These are phyloP conservation scores for Gonatopus flavifemur DNA, from an alignment of 1,140 invertebrate species.

Conservation along the genomic window DNA sequence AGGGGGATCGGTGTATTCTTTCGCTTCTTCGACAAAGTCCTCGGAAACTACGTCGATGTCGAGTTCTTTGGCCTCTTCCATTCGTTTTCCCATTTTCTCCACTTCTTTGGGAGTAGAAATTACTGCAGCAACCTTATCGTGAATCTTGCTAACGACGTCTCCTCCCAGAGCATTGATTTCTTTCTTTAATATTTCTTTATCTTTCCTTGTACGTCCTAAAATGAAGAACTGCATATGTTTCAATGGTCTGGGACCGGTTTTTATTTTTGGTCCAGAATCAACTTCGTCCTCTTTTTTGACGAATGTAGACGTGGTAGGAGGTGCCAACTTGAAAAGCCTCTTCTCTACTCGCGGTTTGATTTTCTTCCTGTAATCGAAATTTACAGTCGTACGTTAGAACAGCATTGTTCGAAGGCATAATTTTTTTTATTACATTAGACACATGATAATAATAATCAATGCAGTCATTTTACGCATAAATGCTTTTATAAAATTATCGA, in stretches of 20 bases:
- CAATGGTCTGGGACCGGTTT: slow-evolving; percentile 66
- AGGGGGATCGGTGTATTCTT: slow-evolving; percentile 60
- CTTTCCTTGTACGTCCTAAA: slow-evolving; percentile 63
- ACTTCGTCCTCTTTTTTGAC: slow-evolving; percentile 63
- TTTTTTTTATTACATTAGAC: no score
- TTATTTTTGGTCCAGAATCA: slow-evolving; percentile 63
- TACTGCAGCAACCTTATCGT: slow-evolving; percentile 70
- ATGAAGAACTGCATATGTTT: slow-evolving; percentile 81
- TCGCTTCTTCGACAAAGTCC: slow-evolving; percentile 74
- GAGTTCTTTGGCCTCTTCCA: slow-evolving; percentile 67
- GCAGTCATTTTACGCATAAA: no score
- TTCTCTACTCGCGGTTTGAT: slow-evolving; percentile 65
- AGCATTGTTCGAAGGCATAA: no score
- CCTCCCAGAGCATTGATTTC: slow-evolving; percentile 77
- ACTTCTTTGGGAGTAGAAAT: slow-evolving; percentile 74
- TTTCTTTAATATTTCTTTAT: slow-evolving; percentile 68
- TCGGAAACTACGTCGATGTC: slow-evolving; percentile 80
- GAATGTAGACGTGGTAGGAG: slow-evolving; percentile 53
- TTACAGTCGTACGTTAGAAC: no score
- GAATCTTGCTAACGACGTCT: slow-evolving; percentile 67
- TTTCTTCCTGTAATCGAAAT: no score
- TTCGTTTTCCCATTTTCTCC: slow-evolving; percentile 67
- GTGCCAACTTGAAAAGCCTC: slow-evolving; percentile 64
- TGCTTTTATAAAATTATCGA: no score
- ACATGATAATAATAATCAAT: no score